Percentiles rank a stretch among this genome's conserved stretches.
Conservation (phyloP, 2,888 invertebrate genomes). For the Odiellus spinosus region DNA sequence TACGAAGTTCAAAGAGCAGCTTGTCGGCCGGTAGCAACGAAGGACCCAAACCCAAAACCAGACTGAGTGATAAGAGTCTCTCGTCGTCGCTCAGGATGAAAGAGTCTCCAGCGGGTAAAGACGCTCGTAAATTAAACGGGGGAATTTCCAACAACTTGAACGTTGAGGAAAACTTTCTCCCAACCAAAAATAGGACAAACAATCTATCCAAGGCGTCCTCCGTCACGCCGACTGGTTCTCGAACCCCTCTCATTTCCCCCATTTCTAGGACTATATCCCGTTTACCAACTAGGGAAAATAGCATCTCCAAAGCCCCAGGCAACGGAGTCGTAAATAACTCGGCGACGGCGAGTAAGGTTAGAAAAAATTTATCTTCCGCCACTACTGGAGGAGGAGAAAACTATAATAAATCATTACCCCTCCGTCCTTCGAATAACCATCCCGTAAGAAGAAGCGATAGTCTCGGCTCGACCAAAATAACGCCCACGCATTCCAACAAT, state of each 20-base stretch:
- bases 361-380: slow-evolving; percentile 2
- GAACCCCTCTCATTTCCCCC: too few relatives aligned
- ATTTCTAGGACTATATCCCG: too few relatives aligned
- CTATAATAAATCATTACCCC: slow-evolving; percentile 1
- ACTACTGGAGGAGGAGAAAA: not conserved
- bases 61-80: not conserved
- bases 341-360: slow-evolving; percentile 11
- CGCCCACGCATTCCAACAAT: not conserved
- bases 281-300: too few relatives aligned
- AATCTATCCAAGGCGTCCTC: slow-evolving; percentile 18
- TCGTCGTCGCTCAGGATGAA: not conserved
- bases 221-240: too few relatives aligned
- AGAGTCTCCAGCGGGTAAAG: not conserved
- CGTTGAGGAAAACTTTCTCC: slow-evolving; percentile 1
- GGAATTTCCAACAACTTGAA: not conserved
- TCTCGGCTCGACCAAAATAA: not conserved
- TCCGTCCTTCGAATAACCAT: not conserved
- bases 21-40: slow-evolving; percentile 32
- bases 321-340: too few relatives aligned
- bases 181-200: slow-evolving; percentile 16
- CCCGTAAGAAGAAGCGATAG: not conserved
- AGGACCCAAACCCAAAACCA: not conserved
- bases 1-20: slow-evolving; percentile 66
- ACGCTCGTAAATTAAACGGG: not conserved
- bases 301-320: slow-evolving; percentile 26